Evolutionary conservation across 2,888 invertebrate genomes (phyloP).

Genomic region (Melanotus villosus): DNA sequence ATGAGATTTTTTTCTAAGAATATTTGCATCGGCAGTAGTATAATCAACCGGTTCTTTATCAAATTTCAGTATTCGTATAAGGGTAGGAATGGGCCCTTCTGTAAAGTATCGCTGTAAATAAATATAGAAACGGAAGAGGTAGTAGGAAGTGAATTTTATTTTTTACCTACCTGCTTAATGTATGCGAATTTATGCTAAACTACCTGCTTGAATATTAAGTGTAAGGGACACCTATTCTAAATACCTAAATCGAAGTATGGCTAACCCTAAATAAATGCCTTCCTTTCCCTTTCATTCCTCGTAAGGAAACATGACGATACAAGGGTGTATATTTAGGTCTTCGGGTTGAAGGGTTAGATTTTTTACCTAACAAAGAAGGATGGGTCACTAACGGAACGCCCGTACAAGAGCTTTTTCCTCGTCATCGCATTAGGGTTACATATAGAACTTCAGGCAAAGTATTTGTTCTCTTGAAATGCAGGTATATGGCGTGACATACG

Average conservation of each 20-base stretch:
- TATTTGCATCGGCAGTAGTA: constrained; percentile 56
- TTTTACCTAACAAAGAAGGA: constrained; percentile 53
- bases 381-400: constrained; percentile 51
- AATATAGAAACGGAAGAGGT: constrained; percentile 53
- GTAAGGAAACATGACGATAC: constrained; percentile 44
- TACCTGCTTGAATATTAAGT: constrained; percentile 70
- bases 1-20: constrained; percentile 50
- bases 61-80: constrained; percentile 45
- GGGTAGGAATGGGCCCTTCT: constrained; percentile 1
- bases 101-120: constrained; percentile 47
- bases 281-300: constrained; percentile 49
- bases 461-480: constrained; percentile 18
- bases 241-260: constrained; percentile 60
- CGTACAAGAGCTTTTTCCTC: constrained; percentile 37
- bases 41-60: constrained; percentile 50
- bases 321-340: constrained; percentile 44
- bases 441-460: constrained; percentile 34
- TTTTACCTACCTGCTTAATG: constrained; percentile 69
- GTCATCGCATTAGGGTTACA: constrained; percentile 35
- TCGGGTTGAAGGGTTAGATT: constrained; percentile 47
- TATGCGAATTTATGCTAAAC: constrained; percentile 68
- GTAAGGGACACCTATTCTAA: constrained; percentile 68
- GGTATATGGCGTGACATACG: constrained; percentile 16
- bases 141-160: constrained; percentile 60
- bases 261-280: constrained; percentile 46